phyloP scores from a whole-genome alignment of 2,113 vertebrate genomes.

The Hemichromis elongatus region DNA sequence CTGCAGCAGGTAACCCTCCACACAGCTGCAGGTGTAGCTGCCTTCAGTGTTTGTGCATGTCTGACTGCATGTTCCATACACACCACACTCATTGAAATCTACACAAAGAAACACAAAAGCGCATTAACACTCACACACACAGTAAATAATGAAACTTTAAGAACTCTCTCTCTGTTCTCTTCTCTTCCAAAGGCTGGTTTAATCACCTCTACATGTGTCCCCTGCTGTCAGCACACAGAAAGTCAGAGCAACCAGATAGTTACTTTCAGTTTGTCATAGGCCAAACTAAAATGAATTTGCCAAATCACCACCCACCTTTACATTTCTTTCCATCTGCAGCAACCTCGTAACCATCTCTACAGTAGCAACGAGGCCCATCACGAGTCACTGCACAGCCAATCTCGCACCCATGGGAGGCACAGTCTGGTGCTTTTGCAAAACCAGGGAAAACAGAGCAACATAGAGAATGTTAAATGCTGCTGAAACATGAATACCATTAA shows the following conservation, averaged over 20 bases:
- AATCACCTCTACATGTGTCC: not conserved
- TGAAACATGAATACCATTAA: not conserved
- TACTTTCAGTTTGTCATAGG: not conserved
- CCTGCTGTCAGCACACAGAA: not conserved
- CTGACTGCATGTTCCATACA: slow-evolving; percentile 96
- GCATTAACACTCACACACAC: not conserved
- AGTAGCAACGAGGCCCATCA: slow-evolving; percentile 84
- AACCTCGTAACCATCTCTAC: slow-evolving; percentile 83
- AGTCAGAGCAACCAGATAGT: not conserved
- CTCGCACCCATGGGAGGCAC: slow-evolving; percentile 78
- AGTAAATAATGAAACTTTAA: not conserved
- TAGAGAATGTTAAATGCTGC: not conserved
- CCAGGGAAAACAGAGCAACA: not conserved
- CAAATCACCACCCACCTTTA: slow-evolving; percentile 77
- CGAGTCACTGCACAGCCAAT: slow-evolving; percentile 83
- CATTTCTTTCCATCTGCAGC: slow-evolving; percentile 83
- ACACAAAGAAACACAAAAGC: not conserved
- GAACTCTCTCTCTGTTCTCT: accelerated
- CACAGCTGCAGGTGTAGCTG: slow-evolving; percentile 89
- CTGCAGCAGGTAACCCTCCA: slow-evolving; percentile 92
- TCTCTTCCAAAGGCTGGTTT: not conserved
- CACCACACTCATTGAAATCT: slow-evolving; percentile 93
- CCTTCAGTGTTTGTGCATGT: slow-evolving; percentile 86
- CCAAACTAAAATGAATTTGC: not conserved
- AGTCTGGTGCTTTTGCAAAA: slow-evolving; percentile 77